Evolutionary conservation across 2,888 invertebrate genomes (phyloP).

Genomic region (Amblyjoppa fuscipennis): DNA sequence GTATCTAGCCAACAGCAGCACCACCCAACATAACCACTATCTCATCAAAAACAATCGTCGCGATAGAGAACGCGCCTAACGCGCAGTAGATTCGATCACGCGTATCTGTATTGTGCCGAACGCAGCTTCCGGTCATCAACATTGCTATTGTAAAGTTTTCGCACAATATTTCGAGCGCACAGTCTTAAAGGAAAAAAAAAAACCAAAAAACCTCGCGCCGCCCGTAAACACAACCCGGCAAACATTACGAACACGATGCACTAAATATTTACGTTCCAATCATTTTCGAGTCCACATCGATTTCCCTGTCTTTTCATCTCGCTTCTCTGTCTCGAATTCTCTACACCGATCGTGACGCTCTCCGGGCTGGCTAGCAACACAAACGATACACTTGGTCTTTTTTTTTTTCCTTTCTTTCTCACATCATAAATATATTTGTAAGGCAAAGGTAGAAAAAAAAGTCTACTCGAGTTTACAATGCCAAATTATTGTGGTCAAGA

Average conservation of each 20-base stretch:
- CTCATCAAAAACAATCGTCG: constrained; percentile 45
- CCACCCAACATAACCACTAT: constrained; percentile 52
- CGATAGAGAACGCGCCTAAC: neutral
- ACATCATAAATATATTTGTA: neutral
- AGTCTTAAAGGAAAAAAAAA: neutral
- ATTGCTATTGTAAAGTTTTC: neutral
- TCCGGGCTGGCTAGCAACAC: constrained; percentile 32
- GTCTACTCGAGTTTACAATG: neutral
- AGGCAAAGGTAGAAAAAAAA: neutral
- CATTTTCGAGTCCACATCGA: constrained; percentile 14
- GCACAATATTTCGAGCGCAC: neutral
- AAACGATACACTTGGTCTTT: neutral
- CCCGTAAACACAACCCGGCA: neutral
- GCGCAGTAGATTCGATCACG: constrained; percentile 21
- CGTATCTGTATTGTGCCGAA: neutral
- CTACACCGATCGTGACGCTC: constrained; percentile 14
- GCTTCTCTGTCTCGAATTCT: constrained; percentile 2
- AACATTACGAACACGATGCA: neutral
- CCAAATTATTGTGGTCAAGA: neutral
- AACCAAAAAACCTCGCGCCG: neutral
- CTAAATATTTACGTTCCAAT: constrained; percentile 2
- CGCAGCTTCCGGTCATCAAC: constrained; percentile 5
- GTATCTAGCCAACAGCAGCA: constrained; percentile 59
- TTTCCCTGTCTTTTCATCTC: constrained; percentile 26
- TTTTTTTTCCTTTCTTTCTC: neutral